phyloP scores from a whole-genome alignment of 2,113 vertebrate species.

The Xiphorhynchus elegans region DNA sequence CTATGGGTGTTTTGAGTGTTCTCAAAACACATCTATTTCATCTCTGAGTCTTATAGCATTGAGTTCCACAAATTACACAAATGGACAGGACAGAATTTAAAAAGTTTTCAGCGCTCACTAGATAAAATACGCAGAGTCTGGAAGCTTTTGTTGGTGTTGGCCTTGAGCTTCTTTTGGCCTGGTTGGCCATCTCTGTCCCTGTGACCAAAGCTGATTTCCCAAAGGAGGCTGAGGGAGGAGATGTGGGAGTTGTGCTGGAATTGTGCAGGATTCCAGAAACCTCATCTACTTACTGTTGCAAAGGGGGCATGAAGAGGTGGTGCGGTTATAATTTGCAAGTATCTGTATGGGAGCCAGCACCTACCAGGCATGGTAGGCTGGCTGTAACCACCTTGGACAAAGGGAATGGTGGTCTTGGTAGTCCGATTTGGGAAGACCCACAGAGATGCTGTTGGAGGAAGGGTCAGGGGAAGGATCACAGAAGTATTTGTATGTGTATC shows the following conservation, averaged over 20 bases:
- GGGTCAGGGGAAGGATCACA: background rate
- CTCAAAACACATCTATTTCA: background rate
- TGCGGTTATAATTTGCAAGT: background rate
- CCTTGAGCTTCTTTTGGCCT: background rate
- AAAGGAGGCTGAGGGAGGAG: background rate
- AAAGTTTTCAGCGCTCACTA: background rate
- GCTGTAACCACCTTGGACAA: background rate
- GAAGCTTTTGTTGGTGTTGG: background rate
- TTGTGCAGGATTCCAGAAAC: background rate
- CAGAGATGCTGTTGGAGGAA: background rate
- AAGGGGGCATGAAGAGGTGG: background rate
- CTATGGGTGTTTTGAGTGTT: background rate
- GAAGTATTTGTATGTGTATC: background rate
- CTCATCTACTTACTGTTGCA: background rate
- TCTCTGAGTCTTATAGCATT: background rate
- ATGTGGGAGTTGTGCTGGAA: background rate
- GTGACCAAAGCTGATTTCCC: background rate
- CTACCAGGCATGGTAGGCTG: accelerated
- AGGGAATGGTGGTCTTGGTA: background rate
- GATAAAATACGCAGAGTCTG: background rate
- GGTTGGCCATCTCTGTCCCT: background rate
- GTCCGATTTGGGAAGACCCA: background rate
- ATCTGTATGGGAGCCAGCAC: background rate
- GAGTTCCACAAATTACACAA: background rate
- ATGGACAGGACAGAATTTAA: background rate